A percentile compares a stretch with the other conserved stretches of the same genome.
phyloP scores from a whole-genome alignment of 2,113 vertebrate species.

The Cervus canadensis region DNA sequence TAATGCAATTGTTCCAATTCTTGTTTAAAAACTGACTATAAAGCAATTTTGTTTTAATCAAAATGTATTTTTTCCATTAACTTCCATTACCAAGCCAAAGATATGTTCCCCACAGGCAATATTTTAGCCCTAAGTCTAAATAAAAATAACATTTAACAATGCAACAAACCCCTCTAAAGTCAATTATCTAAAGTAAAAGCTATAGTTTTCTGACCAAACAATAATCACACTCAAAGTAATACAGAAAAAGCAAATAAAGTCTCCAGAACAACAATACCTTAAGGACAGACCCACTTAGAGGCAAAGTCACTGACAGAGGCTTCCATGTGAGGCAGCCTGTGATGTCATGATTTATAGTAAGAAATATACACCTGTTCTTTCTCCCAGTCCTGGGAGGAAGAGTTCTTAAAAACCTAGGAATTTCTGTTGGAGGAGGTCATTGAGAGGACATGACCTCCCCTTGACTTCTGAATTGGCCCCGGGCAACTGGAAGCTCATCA shows the following conservation, averaged over 20 bases:
- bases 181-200: slow-evolving; percentile 61
- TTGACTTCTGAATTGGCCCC: not conserved
- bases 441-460: not conserved
- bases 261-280: slow-evolving; percentile 12
- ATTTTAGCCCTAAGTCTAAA: slow-evolving; percentile 56
- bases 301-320: not conserved
- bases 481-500: not conserved
- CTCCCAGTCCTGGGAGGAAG: not conserved
- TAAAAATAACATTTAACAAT: slow-evolving; percentile 62
- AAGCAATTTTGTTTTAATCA: slow-evolving; percentile 68
- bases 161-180: slow-evolving; percentile 34
- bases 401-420: not conserved
- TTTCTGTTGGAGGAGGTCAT: not conserved
- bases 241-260: slow-evolving; percentile 44
- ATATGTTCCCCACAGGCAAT: slow-evolving; percentile 51
- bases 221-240: slow-evolving; percentile 61
- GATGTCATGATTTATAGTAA: not conserved
- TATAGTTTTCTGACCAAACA: slow-evolving; percentile 57
- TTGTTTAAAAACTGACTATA: slow-evolving; percentile 41
- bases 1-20: slow-evolving; percentile 49
- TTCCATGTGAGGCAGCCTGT: not conserved
- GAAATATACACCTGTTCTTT: not conserved
- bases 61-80: slow-evolving; percentile 63
- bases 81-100: slow-evolving; percentile 56
- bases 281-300: not conserved